These are phyloP conservation scores for Enteromius anoplus DNA, from an alignment of 2,797 vertebrate genomes.

Conservation along the genomic window DNA sequence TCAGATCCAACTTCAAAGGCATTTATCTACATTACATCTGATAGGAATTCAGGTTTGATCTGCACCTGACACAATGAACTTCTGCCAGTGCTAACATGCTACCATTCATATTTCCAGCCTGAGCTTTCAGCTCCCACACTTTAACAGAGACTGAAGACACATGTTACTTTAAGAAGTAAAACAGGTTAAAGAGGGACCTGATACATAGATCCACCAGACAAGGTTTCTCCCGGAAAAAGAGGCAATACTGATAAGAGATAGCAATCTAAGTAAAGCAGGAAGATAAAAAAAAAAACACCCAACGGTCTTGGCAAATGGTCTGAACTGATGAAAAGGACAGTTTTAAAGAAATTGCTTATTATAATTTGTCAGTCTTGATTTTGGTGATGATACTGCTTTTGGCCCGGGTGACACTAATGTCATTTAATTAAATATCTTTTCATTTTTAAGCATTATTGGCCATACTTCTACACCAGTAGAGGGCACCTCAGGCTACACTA, in stretches of 20 bases:
- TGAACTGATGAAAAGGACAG: neutral
- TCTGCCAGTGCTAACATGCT: conserved; percentile 50
- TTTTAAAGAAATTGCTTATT: neutral
- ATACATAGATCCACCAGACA: conserved; percentile 1
- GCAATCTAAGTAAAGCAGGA: neutral
- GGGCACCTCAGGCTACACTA: conserved; percentile 18
- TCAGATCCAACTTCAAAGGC: conserved; percentile 63
- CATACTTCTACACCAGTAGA: conserved; percentile 34
- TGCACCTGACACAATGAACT: conserved; percentile 48
- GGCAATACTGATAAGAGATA: conserved; percentile 1
- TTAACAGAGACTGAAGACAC: conserved; percentile 25
- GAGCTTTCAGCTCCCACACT: conserved; percentile 31
- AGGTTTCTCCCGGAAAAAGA: neutral
- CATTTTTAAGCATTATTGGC: neutral
- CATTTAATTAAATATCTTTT: neutral
- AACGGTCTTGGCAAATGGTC: neutral
- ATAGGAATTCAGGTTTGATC: conserved; percentile 58
- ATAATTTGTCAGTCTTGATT: conserved; percentile 6
- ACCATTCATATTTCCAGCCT: conserved; percentile 40
- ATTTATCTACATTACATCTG: conserved; percentile 64
- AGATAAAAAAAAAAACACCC: neutral
- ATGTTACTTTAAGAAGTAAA: conserved; percentile 6
- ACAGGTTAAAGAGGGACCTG: conserved; percentile 22
- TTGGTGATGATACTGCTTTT: neutral
- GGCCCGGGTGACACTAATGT: neutral